phyloP scores from a whole-genome alignment of 2,888 invertebrate species.

The Drosophila mayaguana region DNA sequence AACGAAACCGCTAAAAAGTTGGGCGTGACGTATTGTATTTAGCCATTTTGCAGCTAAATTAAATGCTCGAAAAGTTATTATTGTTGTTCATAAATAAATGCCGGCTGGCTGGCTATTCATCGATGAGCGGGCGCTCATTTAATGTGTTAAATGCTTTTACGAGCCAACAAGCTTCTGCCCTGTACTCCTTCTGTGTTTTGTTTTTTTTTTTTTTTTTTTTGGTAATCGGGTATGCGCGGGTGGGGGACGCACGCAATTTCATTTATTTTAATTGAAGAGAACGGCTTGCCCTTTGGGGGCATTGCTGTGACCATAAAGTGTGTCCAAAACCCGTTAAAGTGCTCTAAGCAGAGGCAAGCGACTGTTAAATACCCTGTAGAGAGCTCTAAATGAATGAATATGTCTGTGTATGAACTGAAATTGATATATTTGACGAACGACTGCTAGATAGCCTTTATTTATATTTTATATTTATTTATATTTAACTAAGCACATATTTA shows the following conservation, averaged over 20 bases:
- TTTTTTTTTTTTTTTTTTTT: not conserved
- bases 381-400: not conserved
- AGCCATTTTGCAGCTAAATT: conserved; percentile 57
- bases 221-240: not conserved
- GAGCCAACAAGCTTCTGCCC: conserved; percentile 26
- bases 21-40: conserved; percentile 50
- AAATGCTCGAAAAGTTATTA: conserved; percentile 70
- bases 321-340: conserved; percentile 25
- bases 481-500: no score
- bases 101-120: conserved; percentile 47
- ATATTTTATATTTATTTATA: no score
- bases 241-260: conserved; percentile 40
- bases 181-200: conserved; percentile 3
- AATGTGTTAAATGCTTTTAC: conserved; percentile 60
- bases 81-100: conserved; percentile 69
- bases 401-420: no score
- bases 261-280: conserved; percentile 72
- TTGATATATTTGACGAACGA: no score
- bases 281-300: conserved; percentile 35
- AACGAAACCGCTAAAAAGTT: conserved; percentile 58
- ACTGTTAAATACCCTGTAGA: conserved; percentile 8
- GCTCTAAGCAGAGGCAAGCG: not conserved
- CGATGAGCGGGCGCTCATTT: conserved; percentile 55
- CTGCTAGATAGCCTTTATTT: no score
- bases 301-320: conserved; percentile 46